A percentile compares a stretch with the other conserved stretches of the same genome.
phyloP scores from a whole-genome alignment of 1,140 invertebrate genomes.

The Spodoptera litura region DNA sequence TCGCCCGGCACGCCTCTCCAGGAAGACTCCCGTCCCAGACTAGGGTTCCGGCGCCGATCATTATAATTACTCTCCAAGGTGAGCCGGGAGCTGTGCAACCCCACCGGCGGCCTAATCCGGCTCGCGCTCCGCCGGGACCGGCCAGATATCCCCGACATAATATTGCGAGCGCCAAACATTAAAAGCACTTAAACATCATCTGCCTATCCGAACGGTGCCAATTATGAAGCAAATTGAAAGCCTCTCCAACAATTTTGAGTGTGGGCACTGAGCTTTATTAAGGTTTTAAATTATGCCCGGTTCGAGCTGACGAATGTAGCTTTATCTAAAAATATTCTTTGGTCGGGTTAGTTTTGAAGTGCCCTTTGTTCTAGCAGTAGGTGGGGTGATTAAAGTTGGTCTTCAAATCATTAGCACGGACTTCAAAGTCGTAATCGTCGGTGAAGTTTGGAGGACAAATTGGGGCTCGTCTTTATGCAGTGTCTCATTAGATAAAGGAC shows the following conservation, averaged over 20 bases:
- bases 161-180: conserved; percentile 70
- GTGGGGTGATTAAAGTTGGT: conserved; percentile 21
- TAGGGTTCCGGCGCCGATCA: conserved; percentile 85
- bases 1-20: conserved; percentile 80
- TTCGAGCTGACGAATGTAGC: conserved; percentile 40
- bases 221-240: conserved; percentile 75
- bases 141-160: conserved; percentile 68
- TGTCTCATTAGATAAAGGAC: conserved; percentile 32
- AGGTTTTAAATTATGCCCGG: conserved; percentile 51
- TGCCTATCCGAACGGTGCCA: conserved; percentile 67
- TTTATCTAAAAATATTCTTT: conserved; percentile 45
- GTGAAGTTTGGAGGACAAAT: conserved; percentile 36
- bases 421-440: conserved; percentile 22
- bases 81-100: conserved; percentile 76
- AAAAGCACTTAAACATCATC: conserved; percentile 70
- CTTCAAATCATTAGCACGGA: conserved; percentile 34
- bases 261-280: conserved; percentile 60
- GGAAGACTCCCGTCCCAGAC: conserved; percentile 82
- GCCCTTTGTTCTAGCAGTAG: conserved; percentile 27
- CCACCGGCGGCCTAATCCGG: conserved; percentile 78
- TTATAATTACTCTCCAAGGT: conserved; percentile 86
- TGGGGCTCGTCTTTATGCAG: conserved; percentile 39
- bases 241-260: conserved; percentile 59
- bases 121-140: conserved; percentile 70
- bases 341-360: conserved; percentile 29